phyloP scores from a whole-genome alignment of 2,888 invertebrate genomes.

The Abrostola tripartita region DNA sequence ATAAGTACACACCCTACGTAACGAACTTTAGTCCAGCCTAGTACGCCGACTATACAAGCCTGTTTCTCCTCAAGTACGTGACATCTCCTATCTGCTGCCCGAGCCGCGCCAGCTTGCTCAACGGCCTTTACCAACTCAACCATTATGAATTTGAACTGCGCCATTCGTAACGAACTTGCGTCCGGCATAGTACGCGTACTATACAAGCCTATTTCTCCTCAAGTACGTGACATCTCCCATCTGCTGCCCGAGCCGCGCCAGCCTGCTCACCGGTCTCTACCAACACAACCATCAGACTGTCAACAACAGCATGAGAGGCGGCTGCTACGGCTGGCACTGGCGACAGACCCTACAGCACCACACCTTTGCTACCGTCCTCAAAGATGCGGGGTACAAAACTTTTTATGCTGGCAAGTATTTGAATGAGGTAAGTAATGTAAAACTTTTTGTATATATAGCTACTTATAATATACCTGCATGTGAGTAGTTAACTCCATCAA shows the following conservation, averaged over 20 bases:
- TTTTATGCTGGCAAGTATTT: conserved; percentile 98
- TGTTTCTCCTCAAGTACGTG: conserved; percentile 90
- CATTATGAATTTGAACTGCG: conserved; percentile 76
- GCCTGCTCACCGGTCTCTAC: conserved; percentile 94
- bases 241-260: conserved; percentile 97
- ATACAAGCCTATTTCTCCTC: conserved; percentile 3
- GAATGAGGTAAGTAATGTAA: conserved; percentile 90
- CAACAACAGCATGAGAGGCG: conserved; percentile 94
- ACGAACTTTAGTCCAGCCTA: no score
- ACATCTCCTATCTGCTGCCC: conserved; percentile 96
- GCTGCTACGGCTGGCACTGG: conserved; percentile 93
- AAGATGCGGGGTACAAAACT: conserved; percentile 91
- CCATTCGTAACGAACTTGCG: no score
- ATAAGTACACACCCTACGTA: no score
- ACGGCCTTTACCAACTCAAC: conserved; percentile 95
- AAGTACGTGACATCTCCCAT: conserved; percentile 95
- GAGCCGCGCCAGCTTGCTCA: conserved; percentile 95
- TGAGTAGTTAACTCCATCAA: no score
- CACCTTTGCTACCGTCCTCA: conserved; percentile 91
- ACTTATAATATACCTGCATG: background rate
- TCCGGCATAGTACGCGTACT: no score
- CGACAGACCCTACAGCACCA: conserved; percentile 86
- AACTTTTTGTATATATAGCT: background rate
- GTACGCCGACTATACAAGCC: background rate
- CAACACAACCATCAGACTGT: conserved; percentile 93